Evolutionary conservation across 2,113 vertebrate species (phyloP), one percentile per base, ranked within the genome.

Genomic region (Phylloscopus trochilus): DNA sequence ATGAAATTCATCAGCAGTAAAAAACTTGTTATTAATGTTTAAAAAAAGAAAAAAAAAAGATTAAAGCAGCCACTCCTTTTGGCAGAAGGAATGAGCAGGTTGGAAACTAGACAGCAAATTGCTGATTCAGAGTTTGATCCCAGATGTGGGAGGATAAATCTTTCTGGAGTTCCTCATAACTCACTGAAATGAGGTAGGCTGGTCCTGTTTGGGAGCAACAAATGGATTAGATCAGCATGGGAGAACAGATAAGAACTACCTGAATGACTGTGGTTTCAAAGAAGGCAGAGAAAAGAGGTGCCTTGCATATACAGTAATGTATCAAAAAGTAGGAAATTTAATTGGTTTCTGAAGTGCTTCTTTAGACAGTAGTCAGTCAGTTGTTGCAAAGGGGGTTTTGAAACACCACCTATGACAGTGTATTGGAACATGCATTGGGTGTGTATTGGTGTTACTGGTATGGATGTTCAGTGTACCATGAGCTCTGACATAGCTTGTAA

Each of bases 41-140:
- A 41, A 16, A 39, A 39, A 67, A 52, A 73, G 43, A 18, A 43
- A 64, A 55, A 79, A 59, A 56, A 41, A 51, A 96, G 84, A 94
- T 96, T 95, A 94, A 97, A 90, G 88, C 67, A 90, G 89, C 84
- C 66, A 7, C 91, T 96, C 93, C 89, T 92, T 69, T 93, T 97
- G 95, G 90, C 96, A 97, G 73, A 72, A 81, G 73, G 89, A 93
- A 58, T 22, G 58, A 89, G 33, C 59, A 87, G 93, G 96, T 94
- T 97, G 91, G 87, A 96, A 96, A 90, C 88, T 89, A 92, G 70
- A 92, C 82, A 93, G 82, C 73, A 96, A 58, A 75, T 92, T 95
- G 95, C 96, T 97, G 95, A 96, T 89, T 97, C 95, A 96, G 89
- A 96, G 52, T 93, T 90, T 95, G 89, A 96, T 96, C 91, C 81